A percentile compares a stretch with the other conserved stretches of the same genome.
Conservation (phyloP, 2,888 invertebrate genomes). For the Eretmocerus hayati region DNA sequence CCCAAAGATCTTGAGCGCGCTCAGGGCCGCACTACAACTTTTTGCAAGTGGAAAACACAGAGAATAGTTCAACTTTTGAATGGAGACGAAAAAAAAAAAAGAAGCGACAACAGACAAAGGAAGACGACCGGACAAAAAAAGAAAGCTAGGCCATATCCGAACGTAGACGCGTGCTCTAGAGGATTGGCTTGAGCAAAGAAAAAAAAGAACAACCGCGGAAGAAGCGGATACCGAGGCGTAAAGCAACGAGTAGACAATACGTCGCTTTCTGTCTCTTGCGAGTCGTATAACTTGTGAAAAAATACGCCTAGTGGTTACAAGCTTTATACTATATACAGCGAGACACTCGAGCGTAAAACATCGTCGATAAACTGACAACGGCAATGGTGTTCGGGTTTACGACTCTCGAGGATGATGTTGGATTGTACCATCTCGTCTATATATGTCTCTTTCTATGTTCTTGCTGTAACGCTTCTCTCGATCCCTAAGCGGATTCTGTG, state of each 20-base stretch:
- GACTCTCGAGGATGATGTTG: not conserved
- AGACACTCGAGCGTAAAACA: not conserved
- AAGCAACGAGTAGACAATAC: not conserved
- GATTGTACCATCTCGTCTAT: too few species aligned
- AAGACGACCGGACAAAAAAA: not conserved
- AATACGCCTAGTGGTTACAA: not conserved
- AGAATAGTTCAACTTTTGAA: not conserved
- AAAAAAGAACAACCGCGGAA: not conserved
- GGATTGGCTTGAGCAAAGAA: not conserved
- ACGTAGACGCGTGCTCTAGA: not conserved
- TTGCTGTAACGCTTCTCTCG: too few species aligned
- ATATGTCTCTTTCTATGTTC: too few species aligned
- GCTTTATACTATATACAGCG: too few species aligned
- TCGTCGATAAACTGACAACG: not conserved
- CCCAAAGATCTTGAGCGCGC: not conserved
- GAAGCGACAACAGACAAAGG: not conserved
- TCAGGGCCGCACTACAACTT: too few species aligned
- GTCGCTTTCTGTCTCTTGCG: not conserved
- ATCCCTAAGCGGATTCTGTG: conserved; percentile 2
- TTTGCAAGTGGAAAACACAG: not conserved
- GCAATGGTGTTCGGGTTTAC: conserved; percentile 2
- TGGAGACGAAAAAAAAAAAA: not conserved
- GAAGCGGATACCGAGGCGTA: not conserved
- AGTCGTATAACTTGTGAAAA: not conserved
- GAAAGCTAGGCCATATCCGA: not conserved